A percentile compares a stretch with the other conserved stretches of the same genome.
Evolutionary conservation across 2,797 vertebrate genomes (phyloP).

Genomic region (Bucorvus abyssinicus): DNA sequence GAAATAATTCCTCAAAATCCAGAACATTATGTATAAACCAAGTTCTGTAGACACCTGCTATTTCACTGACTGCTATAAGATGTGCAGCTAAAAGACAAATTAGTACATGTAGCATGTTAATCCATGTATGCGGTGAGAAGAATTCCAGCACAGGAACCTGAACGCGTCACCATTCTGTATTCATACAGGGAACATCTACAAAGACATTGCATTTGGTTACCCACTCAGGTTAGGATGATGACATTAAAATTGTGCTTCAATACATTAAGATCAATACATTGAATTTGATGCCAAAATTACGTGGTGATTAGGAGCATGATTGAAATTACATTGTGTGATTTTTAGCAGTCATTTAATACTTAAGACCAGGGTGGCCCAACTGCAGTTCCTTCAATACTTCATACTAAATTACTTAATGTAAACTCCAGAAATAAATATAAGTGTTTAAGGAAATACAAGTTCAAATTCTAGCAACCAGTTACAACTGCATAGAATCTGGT

Average conservation of each 20-base stretch:
- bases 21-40: not conserved
- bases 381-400: not conserved
- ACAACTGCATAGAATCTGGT: not conserved
- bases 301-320: not conserved
- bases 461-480: not conserved
- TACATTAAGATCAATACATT: not conserved
- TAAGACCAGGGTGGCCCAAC: not conserved
- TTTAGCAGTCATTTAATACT: not conserved
- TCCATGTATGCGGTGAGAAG: not conserved
- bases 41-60: not conserved
- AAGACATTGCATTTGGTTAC: not conserved
- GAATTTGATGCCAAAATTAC: not conserved
- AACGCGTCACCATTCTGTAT: not conserved
- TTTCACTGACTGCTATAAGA: not conserved
- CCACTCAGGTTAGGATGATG: not conserved
- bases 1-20: not conserved
- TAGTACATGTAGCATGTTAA: not conserved
- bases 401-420: accelerated
- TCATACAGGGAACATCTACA: not conserved
- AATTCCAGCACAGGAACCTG: not conserved
- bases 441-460: not conserved
- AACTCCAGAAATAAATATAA: not conserved
- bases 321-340: not conserved
- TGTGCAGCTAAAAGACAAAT: not conserved
- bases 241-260: not conserved